These are phyloP conservation scores for Hydraecia micacea DNA, from an alignment of 2,888 invertebrate genomes.

Conservation along the genomic window DNA sequence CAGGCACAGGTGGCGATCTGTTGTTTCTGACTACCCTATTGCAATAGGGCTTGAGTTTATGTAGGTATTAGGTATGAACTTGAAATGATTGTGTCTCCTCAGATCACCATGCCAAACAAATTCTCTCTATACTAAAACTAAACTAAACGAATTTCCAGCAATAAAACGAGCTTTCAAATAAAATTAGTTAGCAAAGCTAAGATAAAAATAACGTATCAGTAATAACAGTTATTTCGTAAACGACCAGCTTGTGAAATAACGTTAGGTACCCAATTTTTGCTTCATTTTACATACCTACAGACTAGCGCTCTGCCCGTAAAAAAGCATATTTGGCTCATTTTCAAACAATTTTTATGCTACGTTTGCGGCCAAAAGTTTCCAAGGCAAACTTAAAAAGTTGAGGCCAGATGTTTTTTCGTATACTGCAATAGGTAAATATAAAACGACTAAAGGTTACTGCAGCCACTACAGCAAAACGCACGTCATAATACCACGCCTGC, in stretches of 20 bases:
- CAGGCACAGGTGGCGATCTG: too few species aligned
- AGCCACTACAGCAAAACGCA: background rate
- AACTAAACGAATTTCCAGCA: background rate
- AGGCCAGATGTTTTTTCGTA: constrained; percentile 10
- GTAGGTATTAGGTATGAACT: background rate
- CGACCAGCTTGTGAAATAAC: constrained; percentile 37
- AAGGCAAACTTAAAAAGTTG: constrained; percentile 9
- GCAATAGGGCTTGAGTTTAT: too few species aligned
- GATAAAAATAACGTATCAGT: constrained; percentile 34
- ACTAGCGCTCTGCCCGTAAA: constrained; percentile 29
- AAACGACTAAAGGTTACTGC: background rate
- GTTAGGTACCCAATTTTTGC: constrained; percentile 28
- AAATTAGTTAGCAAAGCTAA: constrained; percentile 1
- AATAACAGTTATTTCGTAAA: constrained; percentile 52
- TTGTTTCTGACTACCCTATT: too few species aligned
- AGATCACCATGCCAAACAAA: background rate
- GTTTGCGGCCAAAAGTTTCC: constrained; percentile 39
- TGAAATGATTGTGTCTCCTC: background rate
- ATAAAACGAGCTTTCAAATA: background rate
- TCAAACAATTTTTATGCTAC: constrained; percentile 52
- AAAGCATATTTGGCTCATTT: constrained; percentile 55
- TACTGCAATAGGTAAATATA: background rate
- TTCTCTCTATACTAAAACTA: background rate
- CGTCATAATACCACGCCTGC: too few species aligned
- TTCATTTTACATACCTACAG: constrained; percentile 39